Conservation (phyloP, 1,140 invertebrate genomes). For the Maconellicoccus hirsutus region DNA sequence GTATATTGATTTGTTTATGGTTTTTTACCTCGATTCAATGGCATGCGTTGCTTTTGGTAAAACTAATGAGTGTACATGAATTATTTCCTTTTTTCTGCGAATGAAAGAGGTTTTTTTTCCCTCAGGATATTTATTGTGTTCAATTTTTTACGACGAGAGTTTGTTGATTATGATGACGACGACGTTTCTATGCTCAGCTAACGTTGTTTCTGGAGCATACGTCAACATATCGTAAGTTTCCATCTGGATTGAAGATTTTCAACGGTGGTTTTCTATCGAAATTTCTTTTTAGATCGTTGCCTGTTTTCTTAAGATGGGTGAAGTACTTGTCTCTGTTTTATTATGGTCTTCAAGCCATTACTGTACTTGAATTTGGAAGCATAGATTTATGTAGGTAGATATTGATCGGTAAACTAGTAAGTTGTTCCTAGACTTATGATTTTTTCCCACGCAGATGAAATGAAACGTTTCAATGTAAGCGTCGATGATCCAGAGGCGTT, state of each 20-base stretch:
- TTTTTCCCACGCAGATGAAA: not conserved
- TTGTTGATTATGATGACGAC: too few species aligned
- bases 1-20: constrained; percentile 34
- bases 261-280: not conserved
- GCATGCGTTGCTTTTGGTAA: constrained; percentile 39
- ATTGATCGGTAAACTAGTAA: too few species aligned
- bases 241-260: too few species aligned
- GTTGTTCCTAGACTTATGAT: not conserved
- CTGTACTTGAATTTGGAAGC: not conserved
- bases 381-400: not conserved
- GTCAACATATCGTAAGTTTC: not conserved
- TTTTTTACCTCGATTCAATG: constrained; percentile 36
- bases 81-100: too few species aligned
- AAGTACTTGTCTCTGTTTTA: not conserved
- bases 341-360: not conserved
- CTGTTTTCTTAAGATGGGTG: not conserved
- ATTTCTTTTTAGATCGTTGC: not conserved
- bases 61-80: too few species aligned
- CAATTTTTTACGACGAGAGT: too few species aligned
- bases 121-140: too few species aligned
- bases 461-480: not conserved
- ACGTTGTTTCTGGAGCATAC: not conserved
- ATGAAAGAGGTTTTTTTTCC: too few species aligned
- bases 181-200: too few species aligned
- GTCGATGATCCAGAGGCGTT: not conserved